Conservation (phyloP, 2,888 invertebrate species). For the Stramonita haemastoma region DNA sequence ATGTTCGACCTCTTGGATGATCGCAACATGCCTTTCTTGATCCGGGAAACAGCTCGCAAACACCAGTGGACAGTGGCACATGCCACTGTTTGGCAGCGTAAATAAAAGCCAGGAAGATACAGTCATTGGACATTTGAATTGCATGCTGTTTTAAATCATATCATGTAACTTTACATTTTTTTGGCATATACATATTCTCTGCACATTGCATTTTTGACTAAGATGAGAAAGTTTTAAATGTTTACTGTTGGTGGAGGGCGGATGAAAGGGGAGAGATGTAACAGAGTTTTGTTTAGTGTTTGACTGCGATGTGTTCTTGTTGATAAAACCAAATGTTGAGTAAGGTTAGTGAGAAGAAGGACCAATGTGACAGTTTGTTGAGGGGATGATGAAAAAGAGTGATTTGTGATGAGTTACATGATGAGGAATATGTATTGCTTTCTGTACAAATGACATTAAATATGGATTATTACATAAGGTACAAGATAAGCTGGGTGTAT, state of each 20-base stretch:
- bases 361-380: no score
- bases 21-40: constrained; percentile 74
- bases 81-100: constrained; percentile 73
- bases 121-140: no score
- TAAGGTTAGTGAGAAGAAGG: no score
- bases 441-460: no score
- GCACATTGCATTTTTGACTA: not conserved
- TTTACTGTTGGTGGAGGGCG: not conserved
- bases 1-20: constrained; percentile 71
- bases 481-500: no score
- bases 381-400: no score
- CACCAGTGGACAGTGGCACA: constrained; percentile 77
- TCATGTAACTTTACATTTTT: not conserved
- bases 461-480: no score
- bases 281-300: no score
- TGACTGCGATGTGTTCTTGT: no score
- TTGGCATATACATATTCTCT: not conserved
- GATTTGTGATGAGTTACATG: no score
- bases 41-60: constrained; percentile 75
- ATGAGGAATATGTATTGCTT: no score
- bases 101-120: not conserved
- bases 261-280: not conserved
- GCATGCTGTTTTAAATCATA: not conserved
- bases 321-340: no score
- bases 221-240: not conserved